Percentiles rank a stretch among this genome's conserved stretches.
phyloP scores from a whole-genome alignment of 1,140 invertebrate species.

The Drepana arcuata region DNA sequence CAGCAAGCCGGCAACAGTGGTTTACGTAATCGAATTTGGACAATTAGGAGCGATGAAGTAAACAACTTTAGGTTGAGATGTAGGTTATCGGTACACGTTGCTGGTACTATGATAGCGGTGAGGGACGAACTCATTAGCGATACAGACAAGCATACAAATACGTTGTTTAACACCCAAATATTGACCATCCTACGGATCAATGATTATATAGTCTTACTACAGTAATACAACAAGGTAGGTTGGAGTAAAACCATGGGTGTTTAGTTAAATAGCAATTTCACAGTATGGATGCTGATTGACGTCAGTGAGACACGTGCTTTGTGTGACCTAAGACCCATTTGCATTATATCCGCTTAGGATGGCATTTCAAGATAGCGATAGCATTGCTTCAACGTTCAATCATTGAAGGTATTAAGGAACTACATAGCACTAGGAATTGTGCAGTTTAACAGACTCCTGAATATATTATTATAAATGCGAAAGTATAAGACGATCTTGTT shows the following conservation, averaged over 20 bases:
- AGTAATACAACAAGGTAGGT: no score
- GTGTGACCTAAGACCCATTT: constrained; percentile 24
- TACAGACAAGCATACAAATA: constrained; percentile 10
- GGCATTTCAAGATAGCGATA: constrained; percentile 10
- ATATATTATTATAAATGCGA: no score
- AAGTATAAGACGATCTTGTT: no score
- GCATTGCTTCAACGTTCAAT: constrained; percentile 15
- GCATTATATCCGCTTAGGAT: constrained; percentile 14
- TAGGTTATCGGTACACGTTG: constrained; percentile 30
- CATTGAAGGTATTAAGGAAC: no score
- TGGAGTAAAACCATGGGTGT: no score
- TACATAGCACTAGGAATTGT: no score
- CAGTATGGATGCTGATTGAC: constrained; percentile 23
- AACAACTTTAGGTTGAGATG: constrained; percentile 24
- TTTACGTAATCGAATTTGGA: constrained; percentile 39
- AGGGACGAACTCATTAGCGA: constrained; percentile 14
- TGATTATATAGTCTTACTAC: no score
- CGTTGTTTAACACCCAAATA: constrained; percentile 9
- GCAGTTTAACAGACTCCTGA: no score
- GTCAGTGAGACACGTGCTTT: constrained; percentile 22
- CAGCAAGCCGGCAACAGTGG: constrained; percentile 16
- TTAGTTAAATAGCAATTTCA: constrained; percentile 19
- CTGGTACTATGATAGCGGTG: constrained; percentile 14
- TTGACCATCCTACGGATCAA: constrained; percentile 5
- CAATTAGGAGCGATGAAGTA: constrained; percentile 28